Conservation (phyloP, 2,113 vertebrate genomes). For the Ardeotis arabs region DNA sequence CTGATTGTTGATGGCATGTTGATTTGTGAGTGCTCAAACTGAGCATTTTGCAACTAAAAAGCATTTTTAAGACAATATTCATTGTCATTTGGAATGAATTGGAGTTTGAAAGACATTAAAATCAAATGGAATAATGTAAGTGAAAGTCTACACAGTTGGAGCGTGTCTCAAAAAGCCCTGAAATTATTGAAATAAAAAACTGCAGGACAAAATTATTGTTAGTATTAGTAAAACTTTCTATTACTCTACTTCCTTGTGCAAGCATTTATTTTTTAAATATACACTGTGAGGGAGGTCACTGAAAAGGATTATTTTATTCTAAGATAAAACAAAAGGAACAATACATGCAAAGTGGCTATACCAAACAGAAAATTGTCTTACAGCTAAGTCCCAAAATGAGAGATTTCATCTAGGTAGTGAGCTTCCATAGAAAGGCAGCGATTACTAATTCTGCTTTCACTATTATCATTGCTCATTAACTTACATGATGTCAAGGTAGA, state of each 20-base stretch:
- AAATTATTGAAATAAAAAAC: not conserved
- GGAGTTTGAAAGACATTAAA: not conserved
- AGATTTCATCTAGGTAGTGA: not conserved
- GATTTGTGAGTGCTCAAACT: not conserved
- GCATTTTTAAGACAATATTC: not conserved
- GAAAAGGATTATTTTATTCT: not conserved
- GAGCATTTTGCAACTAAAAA: not conserved
- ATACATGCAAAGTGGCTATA: not conserved
- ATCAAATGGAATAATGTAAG: not conserved
- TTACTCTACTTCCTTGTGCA: not conserved
- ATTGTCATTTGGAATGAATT: not conserved
- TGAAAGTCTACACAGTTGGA: not conserved
- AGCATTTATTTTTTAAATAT: not conserved
- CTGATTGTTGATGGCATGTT: not conserved
- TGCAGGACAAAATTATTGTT: not conserved
- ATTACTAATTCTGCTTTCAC: not conserved
- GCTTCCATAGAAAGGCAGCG: not conserved
- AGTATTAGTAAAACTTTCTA: not conserved
- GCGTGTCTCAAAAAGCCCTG: not conserved
- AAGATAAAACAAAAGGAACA: not conserved
- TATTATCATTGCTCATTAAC: not conserved
- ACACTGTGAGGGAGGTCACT: not conserved
- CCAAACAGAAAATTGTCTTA: not conserved
- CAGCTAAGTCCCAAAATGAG: not conserved
- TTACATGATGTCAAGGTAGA: not conserved